Conservation (phyloP, 2,797 vertebrate genomes). For the Carcharodon carcharias region DNA sequence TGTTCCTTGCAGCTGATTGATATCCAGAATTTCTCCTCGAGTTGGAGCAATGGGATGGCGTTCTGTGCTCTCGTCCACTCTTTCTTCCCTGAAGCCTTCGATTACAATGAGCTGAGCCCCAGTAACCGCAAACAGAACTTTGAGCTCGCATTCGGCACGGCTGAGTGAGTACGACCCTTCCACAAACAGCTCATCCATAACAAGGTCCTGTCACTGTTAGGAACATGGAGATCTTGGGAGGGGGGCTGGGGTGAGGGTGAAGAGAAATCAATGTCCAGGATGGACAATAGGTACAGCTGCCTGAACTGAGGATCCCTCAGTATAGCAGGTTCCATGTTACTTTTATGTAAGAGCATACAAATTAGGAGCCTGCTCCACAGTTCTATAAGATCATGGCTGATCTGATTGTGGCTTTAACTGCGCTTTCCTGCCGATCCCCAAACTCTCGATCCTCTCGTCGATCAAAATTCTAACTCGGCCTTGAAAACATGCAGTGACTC, state of each 20-base stretch:
- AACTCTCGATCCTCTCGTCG: background rate
- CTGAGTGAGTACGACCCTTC: constrained; percentile 70
- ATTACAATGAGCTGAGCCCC: constrained; percentile 71
- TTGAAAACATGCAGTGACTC: background rate
- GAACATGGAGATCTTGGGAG: background rate
- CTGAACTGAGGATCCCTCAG: background rate
- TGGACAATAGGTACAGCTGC: background rate
- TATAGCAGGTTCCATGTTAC: background rate
- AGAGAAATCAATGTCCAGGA: no score
- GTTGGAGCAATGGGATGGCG: constrained; percentile 91
- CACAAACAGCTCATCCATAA: background rate
- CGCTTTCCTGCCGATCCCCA: no score
- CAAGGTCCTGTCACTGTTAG: background rate
- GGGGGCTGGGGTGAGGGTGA: background rate
- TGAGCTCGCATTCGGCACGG: constrained; percentile 76
- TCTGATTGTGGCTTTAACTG: no score
- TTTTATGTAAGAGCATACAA: background rate
- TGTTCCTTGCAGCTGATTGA: constrained; percentile 71
- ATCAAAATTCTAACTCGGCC: background rate
- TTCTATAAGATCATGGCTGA: no score
- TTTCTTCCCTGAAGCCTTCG: constrained; percentile 89
- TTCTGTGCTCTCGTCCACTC: constrained; percentile 92
- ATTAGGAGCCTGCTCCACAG: background rate
- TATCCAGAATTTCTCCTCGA: constrained; percentile 91
- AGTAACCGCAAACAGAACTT: constrained; percentile 76